These are phyloP conservation scores for Dasysyrphus albostriatus DNA, from an alignment of 2,888 invertebrate species.

Conservation along the genomic window DNA sequence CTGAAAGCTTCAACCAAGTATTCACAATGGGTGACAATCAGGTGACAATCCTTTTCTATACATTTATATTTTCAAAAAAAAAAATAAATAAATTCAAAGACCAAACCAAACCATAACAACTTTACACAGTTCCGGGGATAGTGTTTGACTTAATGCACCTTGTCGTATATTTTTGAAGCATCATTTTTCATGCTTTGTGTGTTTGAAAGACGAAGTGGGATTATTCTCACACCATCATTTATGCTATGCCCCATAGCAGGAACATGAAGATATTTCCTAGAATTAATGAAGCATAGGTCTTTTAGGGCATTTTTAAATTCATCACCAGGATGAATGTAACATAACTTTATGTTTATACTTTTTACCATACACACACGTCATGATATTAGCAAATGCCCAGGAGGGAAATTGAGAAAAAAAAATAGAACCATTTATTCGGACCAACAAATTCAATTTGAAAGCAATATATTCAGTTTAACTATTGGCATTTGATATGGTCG, in stretches of 20 bases:
- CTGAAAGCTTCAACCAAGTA: constrained; percentile 47
- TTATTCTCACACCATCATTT: constrained; percentile 53
- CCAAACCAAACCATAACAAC: constrained; percentile 49
- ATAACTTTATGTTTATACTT: constrained; percentile 46
- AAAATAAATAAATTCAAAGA: constrained; percentile 35
- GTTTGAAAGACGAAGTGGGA: constrained; percentile 47
- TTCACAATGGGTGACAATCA: constrained; percentile 72
- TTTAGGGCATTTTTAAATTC: constrained; percentile 40
- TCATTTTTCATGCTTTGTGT: constrained; percentile 74
- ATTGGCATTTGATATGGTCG: constrained; percentile 37
- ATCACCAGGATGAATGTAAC: constrained; percentile 35
- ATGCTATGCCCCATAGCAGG: neutral
- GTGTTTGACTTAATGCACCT: constrained; percentile 74
- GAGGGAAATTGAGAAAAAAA: constrained; percentile 56
- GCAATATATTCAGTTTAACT: constrained; percentile 73
- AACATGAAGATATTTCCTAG: constrained; percentile 54
- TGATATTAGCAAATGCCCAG: constrained; percentile 62
- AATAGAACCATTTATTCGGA: constrained; percentile 47
- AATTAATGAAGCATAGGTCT: constrained; percentile 72
- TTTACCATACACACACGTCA: neutral
- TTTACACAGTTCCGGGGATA: constrained; percentile 57
- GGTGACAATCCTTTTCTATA: constrained; percentile 72
- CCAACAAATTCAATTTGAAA: constrained; percentile 67
- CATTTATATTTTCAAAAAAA: constrained; percentile 1
- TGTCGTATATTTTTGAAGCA: constrained; percentile 68